phyloP scores from a whole-genome alignment of 2,113 vertebrate genomes.

The Murina feae region DNA sequence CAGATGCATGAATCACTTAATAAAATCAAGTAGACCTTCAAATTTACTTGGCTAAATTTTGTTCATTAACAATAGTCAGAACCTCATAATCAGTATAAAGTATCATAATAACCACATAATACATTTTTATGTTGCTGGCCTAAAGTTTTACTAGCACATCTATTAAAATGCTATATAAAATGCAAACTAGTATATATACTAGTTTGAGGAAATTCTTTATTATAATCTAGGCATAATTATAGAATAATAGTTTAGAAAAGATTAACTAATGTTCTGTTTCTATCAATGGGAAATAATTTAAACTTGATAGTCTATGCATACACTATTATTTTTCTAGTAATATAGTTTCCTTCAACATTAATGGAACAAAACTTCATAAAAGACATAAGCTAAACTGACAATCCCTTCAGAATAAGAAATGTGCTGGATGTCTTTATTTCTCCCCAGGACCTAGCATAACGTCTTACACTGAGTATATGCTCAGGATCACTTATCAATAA shows the following conservation, averaged over 20 bases:
- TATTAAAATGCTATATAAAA: background rate
- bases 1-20: background rate
- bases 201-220: background rate
- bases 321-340: background rate
- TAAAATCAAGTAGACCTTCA: background rate
- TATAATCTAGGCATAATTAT: background rate
- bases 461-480: background rate
- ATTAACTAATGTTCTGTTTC: background rate
- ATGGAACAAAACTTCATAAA: background rate
- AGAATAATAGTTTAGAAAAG: background rate
- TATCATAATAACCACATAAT: background rate
- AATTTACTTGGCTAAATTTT: background rate
- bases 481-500: background rate
- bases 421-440: background rate
- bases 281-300: background rate
- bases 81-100: background rate
- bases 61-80: background rate
- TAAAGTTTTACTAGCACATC: background rate
- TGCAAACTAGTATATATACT: too few relatives aligned
- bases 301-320: background rate
- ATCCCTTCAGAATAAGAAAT: background rate
- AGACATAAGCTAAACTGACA: background rate
- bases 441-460: background rate
- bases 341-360: background rate
- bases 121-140: background rate